These are phyloP conservation scores for Drosophila seguyi DNA, from an alignment of 1,140 invertebrate genomes.

Conservation along the genomic window DNA sequence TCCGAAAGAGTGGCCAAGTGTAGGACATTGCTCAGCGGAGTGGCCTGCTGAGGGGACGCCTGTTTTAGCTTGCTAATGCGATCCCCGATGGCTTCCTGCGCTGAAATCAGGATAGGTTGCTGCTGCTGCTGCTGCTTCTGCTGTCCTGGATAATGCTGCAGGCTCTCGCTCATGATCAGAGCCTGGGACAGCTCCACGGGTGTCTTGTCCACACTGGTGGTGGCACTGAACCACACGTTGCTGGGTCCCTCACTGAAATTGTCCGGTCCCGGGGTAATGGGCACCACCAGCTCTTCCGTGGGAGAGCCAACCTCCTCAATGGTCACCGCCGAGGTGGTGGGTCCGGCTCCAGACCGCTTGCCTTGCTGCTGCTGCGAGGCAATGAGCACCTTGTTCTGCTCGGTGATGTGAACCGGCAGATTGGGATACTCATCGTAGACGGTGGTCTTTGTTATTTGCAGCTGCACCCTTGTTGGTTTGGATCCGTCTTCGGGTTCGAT, in stretches of 20 bases:
- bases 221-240: constrained; percentile 65
- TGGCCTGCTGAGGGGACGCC: constrained; percentile 60
- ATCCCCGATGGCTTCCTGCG: constrained; percentile 73
- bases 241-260: constrained; percentile 35
- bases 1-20: constrained; percentile 88
- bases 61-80: constrained; percentile 73
- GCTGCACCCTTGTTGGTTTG: constrained; percentile 63
- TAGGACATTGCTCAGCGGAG: constrained; percentile 85
- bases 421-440: constrained; percentile 77
- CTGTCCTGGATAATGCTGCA: constrained; percentile 72
- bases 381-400: constrained; percentile 79
- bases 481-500: constrained; percentile 25
- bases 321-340: constrained; percentile 84
- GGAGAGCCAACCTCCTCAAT: constrained; percentile 86
- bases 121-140: constrained; percentile 13
- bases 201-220: constrained; percentile 41
- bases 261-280: constrained; percentile 84
- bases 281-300: constrained; percentile 84
- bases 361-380: constrained; percentile 72
- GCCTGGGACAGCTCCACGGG: constrained; percentile 58
- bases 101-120: constrained; percentile 44
- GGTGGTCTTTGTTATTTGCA: constrained; percentile 81
- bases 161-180: constrained; percentile 68
- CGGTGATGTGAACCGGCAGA: constrained; percentile 68
- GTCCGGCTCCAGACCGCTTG: constrained; percentile 44